Conservation (phyloP, 2,797 vertebrate species). For the Anguilla anguilla region DNA sequence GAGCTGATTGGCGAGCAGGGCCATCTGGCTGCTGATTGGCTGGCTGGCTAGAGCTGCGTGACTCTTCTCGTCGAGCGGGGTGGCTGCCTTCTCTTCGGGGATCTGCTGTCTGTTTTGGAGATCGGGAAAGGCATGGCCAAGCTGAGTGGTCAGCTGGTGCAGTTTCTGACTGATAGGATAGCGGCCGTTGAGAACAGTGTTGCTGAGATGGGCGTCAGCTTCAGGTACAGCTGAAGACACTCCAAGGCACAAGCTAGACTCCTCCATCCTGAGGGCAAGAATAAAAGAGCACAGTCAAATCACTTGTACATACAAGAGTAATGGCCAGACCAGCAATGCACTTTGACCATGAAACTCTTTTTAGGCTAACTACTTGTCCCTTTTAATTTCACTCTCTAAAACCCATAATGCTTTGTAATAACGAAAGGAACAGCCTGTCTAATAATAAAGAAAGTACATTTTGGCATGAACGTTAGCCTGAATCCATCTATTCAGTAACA, state of each 20-base stretch:
- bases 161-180: slow-evolving; percentile 99
- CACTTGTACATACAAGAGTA: slow-evolving; percentile 19
- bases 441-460: background rate
- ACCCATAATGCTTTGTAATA: slow-evolving; percentile 9
- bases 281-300: slow-evolving; percentile 22
- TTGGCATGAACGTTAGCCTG: background rate
- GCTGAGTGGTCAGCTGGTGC: slow-evolving; percentile 94
- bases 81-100: slow-evolving; percentile 86
- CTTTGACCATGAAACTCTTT: background rate
- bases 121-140: slow-evolving; percentile 95
- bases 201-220: slow-evolving; percentile 89
- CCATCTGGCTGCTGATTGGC: slow-evolving; percentile 96
- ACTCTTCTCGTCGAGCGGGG: slow-evolving; percentile 88
- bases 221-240: slow-evolving; percentile 91
- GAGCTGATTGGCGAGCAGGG: slow-evolving; percentile 91
- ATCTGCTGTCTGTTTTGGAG: slow-evolving; percentile 91
- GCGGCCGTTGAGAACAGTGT: slow-evolving; percentile 95
- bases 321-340: background rate
- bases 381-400: background rate
- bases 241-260: slow-evolving; percentile 99
- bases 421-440: background rate
- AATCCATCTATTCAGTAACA: background rate
- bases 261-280: slow-evolving; percentile 84
- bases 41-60: slow-evolving; percentile 87
- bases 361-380: background rate